phyloP scores from a whole-genome alignment of 2,888 invertebrate species.

The Osmoderma eremita region DNA sequence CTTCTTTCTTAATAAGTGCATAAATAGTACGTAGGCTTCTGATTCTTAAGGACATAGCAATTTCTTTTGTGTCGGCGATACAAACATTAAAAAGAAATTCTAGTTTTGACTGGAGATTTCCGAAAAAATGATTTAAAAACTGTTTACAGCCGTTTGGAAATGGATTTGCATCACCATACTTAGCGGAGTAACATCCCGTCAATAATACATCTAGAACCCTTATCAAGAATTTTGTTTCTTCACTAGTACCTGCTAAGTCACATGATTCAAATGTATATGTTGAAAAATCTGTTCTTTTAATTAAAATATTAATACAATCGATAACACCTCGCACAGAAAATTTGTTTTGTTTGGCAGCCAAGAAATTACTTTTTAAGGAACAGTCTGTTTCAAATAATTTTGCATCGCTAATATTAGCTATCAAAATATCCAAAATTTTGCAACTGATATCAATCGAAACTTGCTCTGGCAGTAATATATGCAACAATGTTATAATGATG shows the following conservation, averaged over 20 bases:
- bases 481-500: conserved; percentile 63
- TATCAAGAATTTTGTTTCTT: conserved; percentile 62
- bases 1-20: conserved; percentile 51
- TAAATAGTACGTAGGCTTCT: conserved; percentile 61
- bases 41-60: conserved; percentile 65
- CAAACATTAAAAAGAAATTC: conserved; percentile 70
- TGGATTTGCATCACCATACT: conserved; percentile 50
- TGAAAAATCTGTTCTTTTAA: conserved; percentile 64
- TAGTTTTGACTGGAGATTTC: conserved; percentile 64
- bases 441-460: conserved; percentile 61
- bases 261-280: not conserved
- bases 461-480: conserved; percentile 62
- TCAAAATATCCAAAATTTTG: conserved; percentile 63
- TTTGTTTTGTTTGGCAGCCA: conserved; percentile 61
- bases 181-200: conserved; percentile 64
- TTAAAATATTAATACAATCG: conserved; percentile 66
- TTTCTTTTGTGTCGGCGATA: conserved; percentile 51
- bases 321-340: conserved; percentile 70
- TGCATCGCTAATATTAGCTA: conserved; percentile 63
- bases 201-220: conserved; percentile 66
- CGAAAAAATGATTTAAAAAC: conserved; percentile 65
- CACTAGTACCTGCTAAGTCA: conserved; percentile 49
- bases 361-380: conserved; percentile 61
- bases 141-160: conserved; percentile 59
- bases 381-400: conserved; percentile 57